Conservation (phyloP, 2,888 invertebrate species). For the Gryllus longicercus region DNA sequence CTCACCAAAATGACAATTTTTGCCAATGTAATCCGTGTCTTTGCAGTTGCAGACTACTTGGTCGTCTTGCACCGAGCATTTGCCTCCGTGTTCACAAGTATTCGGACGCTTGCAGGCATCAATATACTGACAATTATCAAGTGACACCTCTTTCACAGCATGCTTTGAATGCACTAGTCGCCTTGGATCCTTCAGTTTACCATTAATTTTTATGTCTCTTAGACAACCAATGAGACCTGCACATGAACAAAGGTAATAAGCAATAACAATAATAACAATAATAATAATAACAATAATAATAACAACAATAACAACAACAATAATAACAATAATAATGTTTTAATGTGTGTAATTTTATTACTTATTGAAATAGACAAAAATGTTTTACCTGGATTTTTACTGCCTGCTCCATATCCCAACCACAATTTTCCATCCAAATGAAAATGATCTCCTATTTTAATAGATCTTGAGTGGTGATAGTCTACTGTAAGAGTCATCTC, state of each 20-base stretch:
- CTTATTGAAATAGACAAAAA: too few relatives aligned
- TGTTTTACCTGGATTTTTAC: slow-evolving; percentile 27
- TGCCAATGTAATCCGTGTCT: slow-evolving; percentile 86
- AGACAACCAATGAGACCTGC: slow-evolving; percentile 85
- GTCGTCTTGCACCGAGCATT: slow-evolving; percentile 85
- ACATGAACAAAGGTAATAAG: too few relatives aligned
- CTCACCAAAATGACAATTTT: slow-evolving; percentile 84
- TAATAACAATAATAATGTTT: too few relatives aligned
- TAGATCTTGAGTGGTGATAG: slow-evolving; percentile 66
- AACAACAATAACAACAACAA: too few relatives aligned
- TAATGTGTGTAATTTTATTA: too few relatives aligned
- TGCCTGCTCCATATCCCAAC: not conserved
- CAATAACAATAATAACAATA: too few relatives aligned
- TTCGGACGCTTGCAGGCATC: slow-evolving; percentile 86
- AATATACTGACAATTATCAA: slow-evolving; percentile 85
- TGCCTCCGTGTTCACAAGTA: slow-evolving; percentile 88
- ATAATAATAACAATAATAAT: too few relatives aligned
- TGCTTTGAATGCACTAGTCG: slow-evolving; percentile 77
- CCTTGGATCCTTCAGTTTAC: slow-evolving; percentile 73
- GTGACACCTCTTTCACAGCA: slow-evolving; percentile 82
- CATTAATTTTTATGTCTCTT: slow-evolving; percentile 82
- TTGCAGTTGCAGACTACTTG: slow-evolving; percentile 85
- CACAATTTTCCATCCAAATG: not conserved
- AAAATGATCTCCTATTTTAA: slow-evolving; percentile 51
- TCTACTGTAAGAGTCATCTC: slow-evolving; percentile 73